Base-by-base conservation (phyloP, 1,140 invertebrate species). In the Drosophila parvula region DNA sequence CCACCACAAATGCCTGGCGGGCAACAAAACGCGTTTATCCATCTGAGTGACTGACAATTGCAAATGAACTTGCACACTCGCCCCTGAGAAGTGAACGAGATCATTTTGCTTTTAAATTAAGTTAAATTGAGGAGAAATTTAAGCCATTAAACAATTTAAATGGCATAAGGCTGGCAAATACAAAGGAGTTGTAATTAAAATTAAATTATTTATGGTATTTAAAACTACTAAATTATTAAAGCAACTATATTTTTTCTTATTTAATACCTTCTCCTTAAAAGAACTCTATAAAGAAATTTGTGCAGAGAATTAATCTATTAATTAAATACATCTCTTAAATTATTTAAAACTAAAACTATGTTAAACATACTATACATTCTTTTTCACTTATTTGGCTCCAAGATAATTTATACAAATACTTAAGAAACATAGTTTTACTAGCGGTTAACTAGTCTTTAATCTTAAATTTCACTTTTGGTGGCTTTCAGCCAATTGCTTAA, bases 1-100 rank as follows among this genome's bases (percentile, higher is more conserved):
- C 10, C 16, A 16, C 45, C 34, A 59, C 34, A 59, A 67, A 67
- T 59, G 61, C 64, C 76, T 79, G 70, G 45, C 27, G 73, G 70
- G 53, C 38, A 16, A 59, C 45, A 38, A 28, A 77, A 67, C 59
- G 62, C 81, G 65, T 83, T 84, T 73, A 71, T 36, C 61, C 78
- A 65, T 74, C 59, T 60, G 62, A 76, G 60, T 62, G 64, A 70
- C 70, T 57, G 75, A 60, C 75, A 67, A 84, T 71, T 67, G 71
- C 14, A 44, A 64, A 57, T 64, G 55, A 69, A 65, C 65, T 63
- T 38, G 62, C 38, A 32, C 36, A 9, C 44, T 57, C 9, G 36
- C 43, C 22, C 43, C 22, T 28, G 45, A 28, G 18, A 57, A 71
- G 56, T 34, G 51, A 30, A 56, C 16, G 30, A 71, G 70, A 71